Evolutionary conservation across 2,888 invertebrate genomes (phyloP), one percentile per base, ranked within the genome.

Genomic region (Anticlea derivata): DNA sequence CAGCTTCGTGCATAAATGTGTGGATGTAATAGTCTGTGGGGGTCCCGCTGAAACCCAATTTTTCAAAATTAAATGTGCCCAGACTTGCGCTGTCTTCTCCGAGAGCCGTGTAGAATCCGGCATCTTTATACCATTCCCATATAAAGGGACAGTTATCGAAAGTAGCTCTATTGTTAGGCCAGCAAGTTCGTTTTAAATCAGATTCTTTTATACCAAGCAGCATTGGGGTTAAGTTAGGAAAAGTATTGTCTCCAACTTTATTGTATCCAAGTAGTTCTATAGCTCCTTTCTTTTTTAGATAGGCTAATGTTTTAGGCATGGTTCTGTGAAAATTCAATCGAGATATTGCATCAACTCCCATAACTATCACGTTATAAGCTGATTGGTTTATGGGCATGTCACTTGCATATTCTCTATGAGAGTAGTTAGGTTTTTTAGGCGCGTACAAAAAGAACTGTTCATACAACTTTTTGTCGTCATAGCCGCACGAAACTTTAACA

Each of bases 221-320:
- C 55, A 96, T 92, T 0, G 98, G 96, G 5, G 96, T 93, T 50
- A 98, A 78, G 79, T 98, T 98, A 0, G 97, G 97, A 75, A 96
- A 98, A 0, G 98, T 98, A 78, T 98, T 98, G 79, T 98, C 98
- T 1, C 94, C 98, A 5, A 98, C 95, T 92, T 98, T 98, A 75
- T 96, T 97, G 80, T 97, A 98, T 3, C 98, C 98, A 60, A 95
- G 80, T 74, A 98, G 91, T 74, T 97, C 97, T 40, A 96, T 92
- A 27, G 94, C 94, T 7, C 92, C 92, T 53, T 95, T 84, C 8
- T 92, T 79, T 50, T 92, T 86, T 40, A 97, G 84, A 61, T 91
- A 93, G 1, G 88, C 75, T 10, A 92, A 82, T 0, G 96, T 96
- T 67, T 91, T 92, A 0, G 95, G 95, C 95, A 98, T 95, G 65